Conservation (phyloP, 1,140 invertebrate species). For the Neodiprion virginianus region DNA sequence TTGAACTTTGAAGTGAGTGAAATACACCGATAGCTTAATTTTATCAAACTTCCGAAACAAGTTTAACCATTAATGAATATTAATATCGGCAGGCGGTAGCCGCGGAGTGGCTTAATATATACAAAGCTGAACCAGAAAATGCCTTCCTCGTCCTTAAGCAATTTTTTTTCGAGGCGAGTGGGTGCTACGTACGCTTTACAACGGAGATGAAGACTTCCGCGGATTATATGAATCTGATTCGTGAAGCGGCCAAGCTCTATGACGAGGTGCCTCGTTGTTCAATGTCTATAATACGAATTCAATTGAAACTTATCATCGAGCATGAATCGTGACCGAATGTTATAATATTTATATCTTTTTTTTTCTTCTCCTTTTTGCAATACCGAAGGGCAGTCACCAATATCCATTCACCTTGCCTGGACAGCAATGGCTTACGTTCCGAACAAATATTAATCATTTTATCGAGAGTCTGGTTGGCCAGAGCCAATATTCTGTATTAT, state of each 20-base stretch:
- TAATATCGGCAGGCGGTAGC: constrained; percentile 78
- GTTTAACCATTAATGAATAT: constrained; percentile 19
- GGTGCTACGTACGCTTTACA: constrained; percentile 96
- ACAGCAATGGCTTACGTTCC: constrained; percentile 97
- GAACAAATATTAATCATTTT: constrained; percentile 96
- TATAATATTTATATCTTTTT: constrained; percentile 11
- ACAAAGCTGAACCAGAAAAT: constrained; percentile 89
- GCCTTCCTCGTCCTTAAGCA: constrained; percentile 96
- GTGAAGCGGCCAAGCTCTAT: constrained; percentile 99
- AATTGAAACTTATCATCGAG: constrained; percentile 13
- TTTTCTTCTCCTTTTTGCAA: not conserved
- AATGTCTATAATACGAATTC: constrained; percentile 12
- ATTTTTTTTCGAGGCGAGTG: constrained; percentile 97
- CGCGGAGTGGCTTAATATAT: constrained; percentile 99
- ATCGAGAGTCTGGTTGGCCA: constrained; percentile 96
- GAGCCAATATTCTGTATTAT: constrained; percentile 99
- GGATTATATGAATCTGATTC: constrained; percentile 96
- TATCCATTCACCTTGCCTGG: constrained; percentile 98
- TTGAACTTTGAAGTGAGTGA: constrained; percentile 74
- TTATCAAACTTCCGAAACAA: constrained; percentile 19
- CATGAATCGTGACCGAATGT: constrained; percentile 10
- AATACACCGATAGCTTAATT: not conserved
- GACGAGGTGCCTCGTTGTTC: constrained; percentile 78
- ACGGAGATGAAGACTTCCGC: constrained; percentile 89
- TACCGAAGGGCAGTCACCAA: constrained; percentile 88